Conservation (phyloP, 1,140 invertebrate species). For the Drosophila funebris region DNA sequence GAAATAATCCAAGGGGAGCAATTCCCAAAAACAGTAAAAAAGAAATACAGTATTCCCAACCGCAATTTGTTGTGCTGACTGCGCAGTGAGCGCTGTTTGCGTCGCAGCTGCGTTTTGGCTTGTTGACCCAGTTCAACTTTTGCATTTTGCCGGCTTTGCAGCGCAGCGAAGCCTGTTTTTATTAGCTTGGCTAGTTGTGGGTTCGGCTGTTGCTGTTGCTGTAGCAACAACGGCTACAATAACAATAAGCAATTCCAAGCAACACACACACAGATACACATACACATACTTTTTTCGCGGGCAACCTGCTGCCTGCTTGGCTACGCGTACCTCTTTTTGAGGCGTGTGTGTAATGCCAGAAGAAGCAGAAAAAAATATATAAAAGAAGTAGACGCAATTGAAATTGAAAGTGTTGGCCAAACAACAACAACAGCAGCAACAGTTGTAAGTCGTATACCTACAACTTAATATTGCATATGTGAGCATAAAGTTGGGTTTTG, state of each 20-base stretch:
- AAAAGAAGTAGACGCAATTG: conserved; percentile 70
- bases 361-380: conserved; percentile 27
- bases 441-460: neutral
- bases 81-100: conserved; percentile 8
- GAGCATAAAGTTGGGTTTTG: conserved; percentile 31
- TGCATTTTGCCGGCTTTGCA: conserved; percentile 78
- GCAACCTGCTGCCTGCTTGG: conserved; percentile 40
- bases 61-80: conserved; percentile 18
- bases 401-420: conserved; percentile 74
- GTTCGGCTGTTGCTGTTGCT: conserved; percentile 26
- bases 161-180: conserved; percentile 70
- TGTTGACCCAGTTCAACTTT: conserved; percentile 83
- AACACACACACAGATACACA: conserved; percentile 20
- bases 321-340: neutral
- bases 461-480: conserved; percentile 20
- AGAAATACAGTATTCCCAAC: conserved; percentile 17
- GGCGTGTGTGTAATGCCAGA: conserved; percentile 21
- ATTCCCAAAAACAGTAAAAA: neutral
- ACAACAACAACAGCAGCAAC: conserved; percentile 31
- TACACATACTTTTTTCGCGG: conserved; percentile 59
- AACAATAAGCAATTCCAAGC: conserved; percentile 20
- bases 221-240: conserved; percentile 16
- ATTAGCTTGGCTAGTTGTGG: conserved; percentile 68
- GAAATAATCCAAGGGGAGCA: conserved; percentile 10
- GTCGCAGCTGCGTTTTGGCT: conserved; percentile 71